Evolutionary conservation across 2,797 vertebrate species (phyloP).

Genomic region (Parauchenoglanis punctatus): DNA sequence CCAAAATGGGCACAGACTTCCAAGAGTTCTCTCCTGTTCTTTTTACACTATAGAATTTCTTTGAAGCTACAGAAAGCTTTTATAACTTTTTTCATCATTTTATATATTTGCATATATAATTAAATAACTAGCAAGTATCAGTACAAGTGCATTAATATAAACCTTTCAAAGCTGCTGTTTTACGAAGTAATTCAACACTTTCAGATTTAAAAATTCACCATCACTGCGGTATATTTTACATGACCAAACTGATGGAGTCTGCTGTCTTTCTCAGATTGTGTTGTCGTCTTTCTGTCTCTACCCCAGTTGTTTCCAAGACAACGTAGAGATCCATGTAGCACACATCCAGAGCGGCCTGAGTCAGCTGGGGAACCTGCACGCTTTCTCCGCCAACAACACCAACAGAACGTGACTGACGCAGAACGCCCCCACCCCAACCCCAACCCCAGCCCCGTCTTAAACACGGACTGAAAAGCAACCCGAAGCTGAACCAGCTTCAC

Average conservation of each 20-base stretch:
- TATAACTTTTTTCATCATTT: no score
- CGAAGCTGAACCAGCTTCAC: neutral
- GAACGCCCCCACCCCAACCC: neutral
- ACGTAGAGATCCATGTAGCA: slow-evolving; percentile 98
- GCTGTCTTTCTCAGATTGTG: neutral
- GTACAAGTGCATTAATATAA: neutral
- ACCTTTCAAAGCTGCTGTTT: neutral
- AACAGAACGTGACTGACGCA: slow-evolving; percentile 85
- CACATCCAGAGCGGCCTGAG: slow-evolving; percentile 99
- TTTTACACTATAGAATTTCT: neutral
- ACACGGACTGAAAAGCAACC: slow-evolving; percentile 13
- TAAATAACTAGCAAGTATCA: neutral
- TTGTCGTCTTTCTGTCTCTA: neutral
- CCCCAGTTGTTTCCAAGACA: slow-evolving; percentile 96
- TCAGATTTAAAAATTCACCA: neutral
- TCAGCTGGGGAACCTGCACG: slow-evolving; percentile 97
- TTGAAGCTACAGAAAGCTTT: neutral
- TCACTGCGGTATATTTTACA: neutral
- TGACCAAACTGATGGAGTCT: neutral
- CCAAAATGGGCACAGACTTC: no score
- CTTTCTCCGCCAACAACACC: slow-evolving; percentile 96
- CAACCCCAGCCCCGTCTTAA: neutral
- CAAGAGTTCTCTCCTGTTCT: neutral
- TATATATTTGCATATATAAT: neutral
- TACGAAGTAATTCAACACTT: neutral